Base-by-base conservation (phyloP, 92 coral and sea anemone genomes). In the Palythoa heliodiscus region DNA sequence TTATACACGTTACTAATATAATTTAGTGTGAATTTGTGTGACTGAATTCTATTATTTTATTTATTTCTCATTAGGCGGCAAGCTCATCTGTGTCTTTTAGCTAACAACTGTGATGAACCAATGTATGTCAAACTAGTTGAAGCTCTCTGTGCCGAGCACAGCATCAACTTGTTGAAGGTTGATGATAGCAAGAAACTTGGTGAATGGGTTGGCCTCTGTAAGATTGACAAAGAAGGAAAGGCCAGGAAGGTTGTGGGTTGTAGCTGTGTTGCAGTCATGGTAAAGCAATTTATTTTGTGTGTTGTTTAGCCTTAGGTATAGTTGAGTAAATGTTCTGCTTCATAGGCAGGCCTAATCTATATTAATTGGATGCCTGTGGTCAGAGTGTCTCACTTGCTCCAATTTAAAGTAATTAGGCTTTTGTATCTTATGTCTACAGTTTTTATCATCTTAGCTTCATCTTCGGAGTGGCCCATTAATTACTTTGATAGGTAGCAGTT, bases 201-300 rank as follows among this genome's bases (percentile, higher is more conserved):
- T 35, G 99, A 97, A 70, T 97, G 98, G 99, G 87, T 98, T 16
- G 99, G 99, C 54, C 93, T 97, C 76, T 97, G 99, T 89, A 97
- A 97, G 93, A 97, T 97, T 57, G 99, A 97, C 91, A 97, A 97
- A 82, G 99, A 97, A 86, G 99, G 99, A 25, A 97, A 97, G 79
- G 99, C 99, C 70, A 94, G 99, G 79, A 97, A 97, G 48, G 99
- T 97, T 64, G 99, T 97, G 58, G 95, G 98, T 68, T 97, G 99
- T 87, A 97, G 99, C 83, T 97, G 99, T 94, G 98, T 97, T 54
- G 99, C 89, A 43, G 97, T 97, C 58, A 94, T 90, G 93, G 99
- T 97, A 69, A 82, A 29, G 35, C 35, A 29, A 29, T 29, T 29
- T 29, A 29, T 29, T 29, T 29, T 29, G 35, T 29, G 35, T 29